phyloP scores from a whole-genome alignment of 2,797 vertebrate genomes.

The Choloepus didactylus region DNA sequence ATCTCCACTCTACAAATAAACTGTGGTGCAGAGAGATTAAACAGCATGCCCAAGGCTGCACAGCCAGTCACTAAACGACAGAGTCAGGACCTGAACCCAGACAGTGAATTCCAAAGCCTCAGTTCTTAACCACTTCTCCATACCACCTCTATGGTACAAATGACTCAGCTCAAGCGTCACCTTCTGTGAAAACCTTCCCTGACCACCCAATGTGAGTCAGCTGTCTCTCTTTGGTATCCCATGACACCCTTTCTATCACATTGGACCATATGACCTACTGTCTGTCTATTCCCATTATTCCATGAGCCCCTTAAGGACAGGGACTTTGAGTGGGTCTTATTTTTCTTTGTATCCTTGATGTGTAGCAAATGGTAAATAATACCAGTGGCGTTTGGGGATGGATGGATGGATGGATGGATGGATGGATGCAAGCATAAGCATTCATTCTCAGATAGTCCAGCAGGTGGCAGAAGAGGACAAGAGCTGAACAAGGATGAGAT shows the following conservation, averaged over 20 bases:
- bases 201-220: background rate
- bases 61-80: background rate
- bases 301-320: background rate
- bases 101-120: background rate
- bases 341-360: background rate
- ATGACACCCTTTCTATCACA: background rate
- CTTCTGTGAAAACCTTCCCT: background rate
- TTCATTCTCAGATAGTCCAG: conserved; percentile 75
- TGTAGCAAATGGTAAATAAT: background rate
- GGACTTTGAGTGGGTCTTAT: background rate
- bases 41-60: background rate
- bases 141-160: background rate
- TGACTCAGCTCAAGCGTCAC: background rate
- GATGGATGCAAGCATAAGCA: background rate
- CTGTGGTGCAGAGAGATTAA: background rate
- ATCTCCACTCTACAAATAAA: conserved; percentile 3
- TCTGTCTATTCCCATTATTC: conserved; percentile 23
- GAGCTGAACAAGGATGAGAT: conserved; percentile 25
- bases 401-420: background rate
- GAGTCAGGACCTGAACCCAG: background rate
- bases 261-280: background rate
- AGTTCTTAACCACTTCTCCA: background rate
- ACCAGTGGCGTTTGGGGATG: background rate
- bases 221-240: background rate
- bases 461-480: conserved; percentile 82